Conservation (phyloP, 1,140 invertebrate species). For the Diplogasteroides magnus region DNA sequence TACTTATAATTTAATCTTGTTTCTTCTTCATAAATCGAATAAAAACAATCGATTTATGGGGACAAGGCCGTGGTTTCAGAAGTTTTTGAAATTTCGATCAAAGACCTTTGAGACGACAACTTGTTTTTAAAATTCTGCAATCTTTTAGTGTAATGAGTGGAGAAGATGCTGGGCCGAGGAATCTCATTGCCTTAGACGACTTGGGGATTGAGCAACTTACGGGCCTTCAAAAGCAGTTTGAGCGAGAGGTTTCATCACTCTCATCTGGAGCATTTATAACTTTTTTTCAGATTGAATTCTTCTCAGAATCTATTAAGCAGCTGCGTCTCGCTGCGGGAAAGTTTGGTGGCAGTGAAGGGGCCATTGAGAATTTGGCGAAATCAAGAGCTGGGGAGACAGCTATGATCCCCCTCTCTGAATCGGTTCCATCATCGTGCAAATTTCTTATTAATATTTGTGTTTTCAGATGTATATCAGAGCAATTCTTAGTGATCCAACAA, state of each 20-base stretch:
- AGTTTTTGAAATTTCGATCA: too few species aligned
- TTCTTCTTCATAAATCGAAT: too few species aligned
- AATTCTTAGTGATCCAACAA: slow-evolving; percentile 35
- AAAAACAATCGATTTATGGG: too few species aligned
- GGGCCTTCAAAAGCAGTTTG: slow-evolving; percentile 16
- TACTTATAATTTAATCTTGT: too few species aligned
- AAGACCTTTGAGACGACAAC: too few species aligned
- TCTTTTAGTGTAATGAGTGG: too few species aligned
- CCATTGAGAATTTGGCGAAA: slow-evolving; percentile 27
- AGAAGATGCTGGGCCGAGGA: neutral
- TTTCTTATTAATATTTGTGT: slow-evolving; percentile 8
- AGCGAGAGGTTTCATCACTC: neutral
- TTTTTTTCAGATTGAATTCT: slow-evolving; percentile 32
- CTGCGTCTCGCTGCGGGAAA: slow-evolving; percentile 31
- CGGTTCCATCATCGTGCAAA: too few species aligned
- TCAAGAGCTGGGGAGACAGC: slow-evolving; percentile 33
- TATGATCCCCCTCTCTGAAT: slow-evolving; percentile 45
- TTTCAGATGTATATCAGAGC: slow-evolving; percentile 46
- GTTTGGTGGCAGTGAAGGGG: slow-evolving; percentile 31
- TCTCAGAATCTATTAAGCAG: slow-evolving; percentile 36
- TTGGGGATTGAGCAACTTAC: slow-evolving; percentile 24
- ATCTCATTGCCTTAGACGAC: slow-evolving; percentile 22
- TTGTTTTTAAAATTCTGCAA: too few species aligned
- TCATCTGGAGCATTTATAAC: neutral
- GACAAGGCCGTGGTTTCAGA: too few species aligned